Evolutionary conservation across 2,888 invertebrate genomes (phyloP).

Genomic region (Sesia apiformis): DNA sequence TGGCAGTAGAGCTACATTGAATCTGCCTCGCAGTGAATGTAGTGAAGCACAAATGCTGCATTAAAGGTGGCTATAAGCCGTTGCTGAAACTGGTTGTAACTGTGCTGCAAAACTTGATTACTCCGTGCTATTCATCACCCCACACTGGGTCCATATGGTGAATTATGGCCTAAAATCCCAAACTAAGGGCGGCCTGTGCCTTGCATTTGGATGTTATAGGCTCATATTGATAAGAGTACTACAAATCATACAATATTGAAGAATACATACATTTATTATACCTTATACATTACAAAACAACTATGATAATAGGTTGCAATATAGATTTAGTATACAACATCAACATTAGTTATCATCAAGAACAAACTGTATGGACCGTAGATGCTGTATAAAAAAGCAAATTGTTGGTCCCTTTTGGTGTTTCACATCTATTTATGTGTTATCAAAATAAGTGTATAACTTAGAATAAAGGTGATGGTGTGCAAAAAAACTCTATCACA

Average conservation of each 20-base stretch:
- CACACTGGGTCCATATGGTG: too few relatives aligned
- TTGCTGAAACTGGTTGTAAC: too few relatives aligned
- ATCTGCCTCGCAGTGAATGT: too few relatives aligned
- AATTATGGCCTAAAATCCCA: too few relatives aligned
- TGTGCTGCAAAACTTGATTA: too few relatives aligned
- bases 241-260: constrained; percentile 19
- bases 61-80: too few relatives aligned
- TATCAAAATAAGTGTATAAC: background rate
- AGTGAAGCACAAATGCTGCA: too few relatives aligned
- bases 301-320: constrained; percentile 16
- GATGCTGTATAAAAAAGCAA: constrained; percentile 15
- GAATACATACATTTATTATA: constrained; percentile 48
- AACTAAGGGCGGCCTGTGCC: too few relatives aligned
- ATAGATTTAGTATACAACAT: constrained; percentile 1
- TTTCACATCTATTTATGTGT: constrained; percentile 9
- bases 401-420: constrained; percentile 23
- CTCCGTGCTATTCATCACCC: too few relatives aligned
- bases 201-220: too few relatives aligned
- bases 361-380: constrained; percentile 10
- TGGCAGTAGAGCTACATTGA: too few relatives aligned
- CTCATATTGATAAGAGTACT: too few relatives aligned
- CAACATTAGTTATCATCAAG: constrained; percentile 20
- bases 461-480: background rate
- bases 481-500: background rate
- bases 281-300: constrained; percentile 46